phyloP scores from a whole-genome alignment of 2,113 vertebrate genomes.

The Vicugna pacos region DNA sequence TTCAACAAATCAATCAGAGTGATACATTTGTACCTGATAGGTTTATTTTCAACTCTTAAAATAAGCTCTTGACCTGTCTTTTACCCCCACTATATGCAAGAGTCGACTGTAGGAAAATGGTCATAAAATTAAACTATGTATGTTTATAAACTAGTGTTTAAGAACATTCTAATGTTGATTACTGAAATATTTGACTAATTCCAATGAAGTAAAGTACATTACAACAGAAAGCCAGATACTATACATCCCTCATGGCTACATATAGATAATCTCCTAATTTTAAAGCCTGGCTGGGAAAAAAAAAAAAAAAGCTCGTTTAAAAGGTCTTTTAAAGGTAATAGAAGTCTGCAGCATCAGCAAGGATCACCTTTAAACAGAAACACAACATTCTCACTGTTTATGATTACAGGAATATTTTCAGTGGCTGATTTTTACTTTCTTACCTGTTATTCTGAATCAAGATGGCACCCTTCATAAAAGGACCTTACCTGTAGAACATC shows the following conservation, averaged over 20 bases:
- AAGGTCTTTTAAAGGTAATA: background rate
- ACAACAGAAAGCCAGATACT: background rate
- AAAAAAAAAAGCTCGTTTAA: background rate
- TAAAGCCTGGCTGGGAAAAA: background rate
- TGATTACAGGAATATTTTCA: background rate
- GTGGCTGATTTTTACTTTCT: rapidly evolving
- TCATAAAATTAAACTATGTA: constrained; percentile 12
- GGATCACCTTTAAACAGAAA: background rate
- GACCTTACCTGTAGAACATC: constrained; percentile 95
- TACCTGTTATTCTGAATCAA: background rate
- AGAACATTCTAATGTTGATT: background rate
- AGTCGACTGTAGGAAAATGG: background rate
- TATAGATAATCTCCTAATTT: background rate
- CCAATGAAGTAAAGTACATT: background rate
- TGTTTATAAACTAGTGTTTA: constrained; percentile 38
- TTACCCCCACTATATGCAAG: constrained; percentile 14
- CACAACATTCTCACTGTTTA: background rate
- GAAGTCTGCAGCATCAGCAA: background rate
- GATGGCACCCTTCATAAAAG: rapidly evolving
- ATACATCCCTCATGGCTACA: background rate
- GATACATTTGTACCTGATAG: constrained; percentile 3
- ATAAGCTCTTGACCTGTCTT: constrained; percentile 35
- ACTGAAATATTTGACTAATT: background rate
- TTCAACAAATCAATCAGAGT: constrained; percentile 46
- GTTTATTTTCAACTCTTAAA: constrained; percentile 52